phyloP scores from a whole-genome alignment of 2,113 vertebrate genomes.

The Alethe diademata region DNA sequence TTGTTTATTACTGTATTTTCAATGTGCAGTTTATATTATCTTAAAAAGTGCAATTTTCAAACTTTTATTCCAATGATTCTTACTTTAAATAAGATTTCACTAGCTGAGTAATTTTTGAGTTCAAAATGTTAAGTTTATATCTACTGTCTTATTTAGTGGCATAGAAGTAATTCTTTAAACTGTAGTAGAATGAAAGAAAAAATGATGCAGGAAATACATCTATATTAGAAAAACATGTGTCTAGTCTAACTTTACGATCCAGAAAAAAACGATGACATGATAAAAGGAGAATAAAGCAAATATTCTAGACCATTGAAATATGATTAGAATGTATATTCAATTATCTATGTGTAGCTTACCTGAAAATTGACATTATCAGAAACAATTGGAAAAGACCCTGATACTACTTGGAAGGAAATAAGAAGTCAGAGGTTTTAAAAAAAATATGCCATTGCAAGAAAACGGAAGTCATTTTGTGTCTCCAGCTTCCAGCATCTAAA shows the following conservation, averaged over 20 bases:
- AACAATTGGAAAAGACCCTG: neutral
- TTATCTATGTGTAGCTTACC: neutral
- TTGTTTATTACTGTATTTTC: neutral
- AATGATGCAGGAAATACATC: fast-evolving
- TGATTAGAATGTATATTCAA: neutral
- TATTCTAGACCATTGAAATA: neutral
- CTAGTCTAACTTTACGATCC: neutral
- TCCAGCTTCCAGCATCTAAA: neutral
- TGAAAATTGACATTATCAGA: neutral
- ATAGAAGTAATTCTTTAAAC: neutral
- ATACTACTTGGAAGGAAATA: neutral
- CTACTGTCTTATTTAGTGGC: neutral
- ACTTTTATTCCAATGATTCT: neutral
- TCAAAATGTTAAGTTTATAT: neutral
- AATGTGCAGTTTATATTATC: neutral
- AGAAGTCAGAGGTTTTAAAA: neutral
- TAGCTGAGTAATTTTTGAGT: neutral
- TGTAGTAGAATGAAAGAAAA: neutral
- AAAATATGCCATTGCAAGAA: neutral
- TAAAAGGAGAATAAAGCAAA: neutral
- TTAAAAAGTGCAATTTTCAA: neutral
- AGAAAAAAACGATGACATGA: neutral
- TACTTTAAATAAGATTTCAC: neutral
- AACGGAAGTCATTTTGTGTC: neutral
- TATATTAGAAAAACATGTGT: neutral